Conservation (phyloP, 2,888 invertebrate species). For the Neoaliturus tenellus region DNA sequence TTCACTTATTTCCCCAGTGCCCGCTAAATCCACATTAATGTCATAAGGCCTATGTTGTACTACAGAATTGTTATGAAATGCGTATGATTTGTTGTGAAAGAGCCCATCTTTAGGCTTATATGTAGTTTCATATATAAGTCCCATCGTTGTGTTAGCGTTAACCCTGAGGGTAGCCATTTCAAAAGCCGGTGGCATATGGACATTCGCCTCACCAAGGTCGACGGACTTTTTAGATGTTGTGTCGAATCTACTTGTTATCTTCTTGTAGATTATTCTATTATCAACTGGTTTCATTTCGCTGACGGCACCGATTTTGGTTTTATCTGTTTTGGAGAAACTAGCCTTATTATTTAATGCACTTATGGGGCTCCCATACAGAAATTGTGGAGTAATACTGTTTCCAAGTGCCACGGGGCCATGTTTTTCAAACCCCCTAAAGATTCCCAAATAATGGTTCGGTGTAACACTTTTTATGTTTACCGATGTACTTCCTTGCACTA, state of each 20-base stretch:
- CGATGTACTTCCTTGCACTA: background rate
- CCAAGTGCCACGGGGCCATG: background rate
- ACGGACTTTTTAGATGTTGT: background rate
- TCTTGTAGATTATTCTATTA: background rate
- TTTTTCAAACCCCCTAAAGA: background rate
- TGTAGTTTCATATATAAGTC: background rate
- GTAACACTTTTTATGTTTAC: background rate
- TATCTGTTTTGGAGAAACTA: background rate
- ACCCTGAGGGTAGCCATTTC: background rate
- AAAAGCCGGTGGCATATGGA: background rate
- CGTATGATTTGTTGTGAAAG: background rate
- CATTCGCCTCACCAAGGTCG: background rate
- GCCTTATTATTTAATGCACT: background rate
- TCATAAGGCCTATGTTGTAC: too few relatives aligned
- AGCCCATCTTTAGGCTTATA: background rate
- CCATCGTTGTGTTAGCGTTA: background rate
- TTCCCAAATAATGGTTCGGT: background rate
- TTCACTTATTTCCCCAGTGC: too few relatives aligned
- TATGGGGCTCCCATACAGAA: background rate
- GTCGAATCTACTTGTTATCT: background rate
- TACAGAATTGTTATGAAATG: background rate
- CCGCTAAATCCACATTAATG: too few relatives aligned
- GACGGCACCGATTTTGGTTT: background rate
- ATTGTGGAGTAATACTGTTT: background rate
- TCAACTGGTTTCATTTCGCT: background rate